phyloP scores from a whole-genome alignment of 2,888 invertebrate genomes.

The Mesorhabditis belari region DNA sequence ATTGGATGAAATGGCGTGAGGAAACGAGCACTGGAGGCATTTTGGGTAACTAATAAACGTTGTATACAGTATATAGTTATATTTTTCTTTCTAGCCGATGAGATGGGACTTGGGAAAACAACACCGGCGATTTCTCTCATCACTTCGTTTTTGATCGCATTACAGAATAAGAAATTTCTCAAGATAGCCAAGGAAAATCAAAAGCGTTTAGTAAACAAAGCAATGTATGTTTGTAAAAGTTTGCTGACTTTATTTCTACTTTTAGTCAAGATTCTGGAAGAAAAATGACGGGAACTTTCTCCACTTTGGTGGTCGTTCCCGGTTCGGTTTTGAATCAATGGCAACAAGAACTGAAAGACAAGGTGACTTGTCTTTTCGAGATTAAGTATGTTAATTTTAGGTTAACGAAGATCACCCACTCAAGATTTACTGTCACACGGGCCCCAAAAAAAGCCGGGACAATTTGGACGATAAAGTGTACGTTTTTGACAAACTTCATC shows the following conservation, averaged over 20 bases:
- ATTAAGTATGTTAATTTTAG: neutral
- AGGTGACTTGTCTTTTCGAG: slow-evolving; percentile 46
- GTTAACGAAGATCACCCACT: neutral
- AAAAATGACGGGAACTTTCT: slow-evolving; percentile 8
- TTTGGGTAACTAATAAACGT: slow-evolving; percentile 67
- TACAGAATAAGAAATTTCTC: slow-evolving; percentile 17
- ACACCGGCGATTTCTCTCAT: slow-evolving; percentile 58
- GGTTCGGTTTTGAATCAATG: slow-evolving; percentile 85
- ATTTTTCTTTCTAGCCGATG: slow-evolving; percentile 54
- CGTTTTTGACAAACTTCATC: too few relatives aligned
- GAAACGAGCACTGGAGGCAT: slow-evolving; percentile 80
- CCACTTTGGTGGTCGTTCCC: slow-evolving; percentile 77
- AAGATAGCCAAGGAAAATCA: slow-evolving; percentile 21
- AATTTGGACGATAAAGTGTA: neutral
- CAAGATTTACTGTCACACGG: neutral
- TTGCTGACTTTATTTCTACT: too few relatives aligned
- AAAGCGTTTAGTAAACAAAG: slow-evolving; percentile 12
- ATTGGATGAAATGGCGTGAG: slow-evolving; percentile 85
- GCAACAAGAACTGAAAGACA: slow-evolving; percentile 65
- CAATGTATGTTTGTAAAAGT: too few relatives aligned
- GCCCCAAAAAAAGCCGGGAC: neutral
- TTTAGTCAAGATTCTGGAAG: slow-evolving; percentile 1
- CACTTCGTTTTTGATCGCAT: slow-evolving; percentile 50
- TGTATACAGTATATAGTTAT: neutral
- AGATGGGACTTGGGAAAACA: slow-evolving; percentile 60